These are phyloP conservation scores for Actinemys pallida DNA, from an alignment of 2,113 vertebrate species.

Conservation along the genomic window DNA sequence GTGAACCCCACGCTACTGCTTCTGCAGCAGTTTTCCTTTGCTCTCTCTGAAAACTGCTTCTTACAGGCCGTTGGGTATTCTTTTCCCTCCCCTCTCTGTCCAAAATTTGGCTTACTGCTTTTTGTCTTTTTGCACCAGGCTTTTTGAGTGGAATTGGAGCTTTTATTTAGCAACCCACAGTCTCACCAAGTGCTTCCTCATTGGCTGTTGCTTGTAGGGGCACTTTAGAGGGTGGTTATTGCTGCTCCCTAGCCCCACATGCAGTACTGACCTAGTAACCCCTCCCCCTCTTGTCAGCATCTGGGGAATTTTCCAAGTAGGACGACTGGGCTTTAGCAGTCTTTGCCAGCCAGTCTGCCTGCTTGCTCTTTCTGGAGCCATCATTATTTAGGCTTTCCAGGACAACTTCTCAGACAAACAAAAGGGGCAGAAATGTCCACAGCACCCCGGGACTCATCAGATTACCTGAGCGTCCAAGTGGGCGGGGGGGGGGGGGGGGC, in stretches of 20 bases:
- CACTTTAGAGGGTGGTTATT: neutral
- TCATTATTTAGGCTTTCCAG: neutral
- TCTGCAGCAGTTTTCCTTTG: neutral
- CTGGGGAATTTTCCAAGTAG: neutral
- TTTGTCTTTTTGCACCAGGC: neutral
- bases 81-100: neutral
- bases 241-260: neutral
- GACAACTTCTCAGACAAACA: neutral
- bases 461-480: neutral
- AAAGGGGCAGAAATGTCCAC: neutral
- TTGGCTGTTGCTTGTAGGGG: neutral
- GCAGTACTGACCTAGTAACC: neutral
- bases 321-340: neutral
- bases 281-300: neutral
- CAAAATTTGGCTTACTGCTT: neutral
- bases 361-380: neutral
- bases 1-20: neutral
- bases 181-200: neutral
- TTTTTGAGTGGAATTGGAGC: neutral
- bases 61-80: neutral
- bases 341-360: neutral
- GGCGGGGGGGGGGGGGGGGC: neutral
- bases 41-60: neutral
- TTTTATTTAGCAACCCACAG: neutral
- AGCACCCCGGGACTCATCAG: neutral